phyloP scores from a whole-genome alignment of 2,888 invertebrate species.

The Tanypteryx hageni region DNA sequence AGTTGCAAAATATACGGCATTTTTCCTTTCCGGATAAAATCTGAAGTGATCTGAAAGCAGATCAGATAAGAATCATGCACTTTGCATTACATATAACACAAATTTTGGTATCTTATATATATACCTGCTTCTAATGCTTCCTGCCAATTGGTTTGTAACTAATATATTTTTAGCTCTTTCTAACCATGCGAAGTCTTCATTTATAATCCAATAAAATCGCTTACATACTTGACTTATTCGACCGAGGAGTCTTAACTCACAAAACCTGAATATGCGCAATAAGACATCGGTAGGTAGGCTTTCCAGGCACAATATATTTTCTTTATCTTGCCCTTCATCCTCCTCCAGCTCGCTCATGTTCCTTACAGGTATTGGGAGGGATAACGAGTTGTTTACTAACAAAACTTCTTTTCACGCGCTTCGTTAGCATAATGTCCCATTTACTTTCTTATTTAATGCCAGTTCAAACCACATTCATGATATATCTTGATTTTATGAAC shows the following conservation, averaged over 20 bases:
- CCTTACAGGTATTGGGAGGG: conserved; percentile 29
- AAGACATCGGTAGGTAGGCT: conserved; percentile 76
- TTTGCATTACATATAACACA: neutral
- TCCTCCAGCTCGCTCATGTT: conserved; percentile 71
- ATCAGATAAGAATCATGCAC: neutral
- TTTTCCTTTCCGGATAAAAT: conserved; percentile 73
- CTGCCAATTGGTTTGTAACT: conserved; percentile 73
- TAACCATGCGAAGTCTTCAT: conserved; percentile 74
- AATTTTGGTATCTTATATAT: conserved; percentile 58
- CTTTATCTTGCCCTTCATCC: conserved; percentile 74
- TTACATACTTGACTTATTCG: conserved; percentile 76
- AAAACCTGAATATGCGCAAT: conserved; percentile 77
- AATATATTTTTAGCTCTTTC: conserved; percentile 72
- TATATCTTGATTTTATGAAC: too few species aligned
- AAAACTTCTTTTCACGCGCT: conserved; percentile 12
- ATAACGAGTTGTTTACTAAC: conserved; percentile 9
- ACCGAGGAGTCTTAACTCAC: conserved; percentile 76
- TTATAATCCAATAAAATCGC: conserved; percentile 76
- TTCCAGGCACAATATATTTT: conserved; percentile 75
- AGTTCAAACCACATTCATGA: too few species aligned
- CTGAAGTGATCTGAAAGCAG: conserved; percentile 72
- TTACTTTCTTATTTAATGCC: neutral
- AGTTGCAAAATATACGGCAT: conserved; percentile 77
- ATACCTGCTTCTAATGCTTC: conserved; percentile 72
- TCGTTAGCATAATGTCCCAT: conserved; percentile 48